Evolutionary conservation across 2,888 invertebrate species (phyloP).

Genomic region (Apodemia duryi): DNA sequence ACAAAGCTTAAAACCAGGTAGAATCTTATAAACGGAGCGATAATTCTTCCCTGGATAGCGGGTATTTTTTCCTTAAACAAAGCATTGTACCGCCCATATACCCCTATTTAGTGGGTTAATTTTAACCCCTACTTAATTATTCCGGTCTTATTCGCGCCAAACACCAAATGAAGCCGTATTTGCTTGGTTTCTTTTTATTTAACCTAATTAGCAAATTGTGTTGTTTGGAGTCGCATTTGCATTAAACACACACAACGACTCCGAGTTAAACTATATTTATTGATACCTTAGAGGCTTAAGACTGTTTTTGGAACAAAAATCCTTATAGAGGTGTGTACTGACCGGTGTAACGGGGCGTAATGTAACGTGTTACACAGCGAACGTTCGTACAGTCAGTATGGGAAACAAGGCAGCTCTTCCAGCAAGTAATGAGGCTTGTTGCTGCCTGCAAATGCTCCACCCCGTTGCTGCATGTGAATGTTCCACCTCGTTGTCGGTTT

Average conservation of each 20-base stretch:
- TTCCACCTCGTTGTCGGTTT: no score
- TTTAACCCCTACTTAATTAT: conserved; percentile 14
- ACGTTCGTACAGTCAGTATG: no score
- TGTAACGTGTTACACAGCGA: no score
- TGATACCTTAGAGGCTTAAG: not conserved
- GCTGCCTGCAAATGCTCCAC: no score
- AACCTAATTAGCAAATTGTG: conserved; percentile 6
- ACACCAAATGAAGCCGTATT: conserved; percentile 13
- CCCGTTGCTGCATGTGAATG: no score
- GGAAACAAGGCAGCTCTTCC: no score
- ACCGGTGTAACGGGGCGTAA: no score
- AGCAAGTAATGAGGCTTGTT: no score
- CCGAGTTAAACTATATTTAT: not conserved
- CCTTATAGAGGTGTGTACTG: not conserved
- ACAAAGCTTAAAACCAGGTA: conserved; percentile 1
- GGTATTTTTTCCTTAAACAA: conserved; percentile 8
- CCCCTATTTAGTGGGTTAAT: conserved; percentile 12
- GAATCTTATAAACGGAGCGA: not conserved
- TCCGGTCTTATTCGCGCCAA: conserved; percentile 13
- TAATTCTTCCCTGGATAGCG: not conserved
- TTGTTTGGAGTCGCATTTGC: conserved; percentile 6
- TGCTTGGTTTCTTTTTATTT: conserved; percentile 5
- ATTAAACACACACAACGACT: not conserved
- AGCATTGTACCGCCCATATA: conserved; percentile 5
- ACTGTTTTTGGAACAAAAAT: not conserved